Evolutionary conservation across 2,113 vertebrate genomes (phyloP).

Genomic region (Poeciliopsis turrubarensis): DNA sequence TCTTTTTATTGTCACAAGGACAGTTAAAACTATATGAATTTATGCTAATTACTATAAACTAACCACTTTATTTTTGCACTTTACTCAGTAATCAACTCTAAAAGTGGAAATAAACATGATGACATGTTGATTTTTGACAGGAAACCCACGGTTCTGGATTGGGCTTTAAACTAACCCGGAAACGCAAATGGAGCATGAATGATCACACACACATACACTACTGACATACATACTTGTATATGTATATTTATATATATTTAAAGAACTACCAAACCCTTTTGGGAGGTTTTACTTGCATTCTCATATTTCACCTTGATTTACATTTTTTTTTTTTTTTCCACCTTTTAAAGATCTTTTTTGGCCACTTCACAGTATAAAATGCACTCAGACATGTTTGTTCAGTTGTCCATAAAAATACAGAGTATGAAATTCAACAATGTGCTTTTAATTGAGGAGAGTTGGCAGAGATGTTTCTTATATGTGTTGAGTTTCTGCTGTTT

Average conservation of each 20-base stretch:
- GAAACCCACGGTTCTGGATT: conserved; percentile 36
- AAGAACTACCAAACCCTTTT: conserved; percentile 33
- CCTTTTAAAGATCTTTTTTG: conserved; percentile 38
- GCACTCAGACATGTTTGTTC: conserved; percentile 41
- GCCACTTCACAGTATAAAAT: conserved; percentile 52
- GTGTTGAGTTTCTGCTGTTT: conserved; percentile 16
- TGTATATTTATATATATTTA: conserved; percentile 30
- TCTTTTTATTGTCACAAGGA: background rate
- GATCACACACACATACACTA: conserved; percentile 68
- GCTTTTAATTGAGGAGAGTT: conserved; percentile 57
- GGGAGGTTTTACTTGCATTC: conserved; percentile 82
- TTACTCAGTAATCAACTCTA: background rate
- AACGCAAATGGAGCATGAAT: conserved; percentile 68
- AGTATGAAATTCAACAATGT: conserved; percentile 65
- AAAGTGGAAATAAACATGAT: background rate
- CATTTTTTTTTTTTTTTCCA: conserved; percentile 9
- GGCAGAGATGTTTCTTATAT: conserved; percentile 25
- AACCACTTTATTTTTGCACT: background rate
- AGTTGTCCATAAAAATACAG: conserved; percentile 60
- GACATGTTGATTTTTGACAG: background rate
- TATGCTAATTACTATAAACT: background rate
- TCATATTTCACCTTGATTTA: conserved; percentile 51
- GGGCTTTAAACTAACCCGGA: conserved; percentile 56
- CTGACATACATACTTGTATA: no score
- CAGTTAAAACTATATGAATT: background rate